phyloP scores from a whole-genome alignment of 2,113 vertebrate genomes.

The Mesitornis unicolor region DNA sequence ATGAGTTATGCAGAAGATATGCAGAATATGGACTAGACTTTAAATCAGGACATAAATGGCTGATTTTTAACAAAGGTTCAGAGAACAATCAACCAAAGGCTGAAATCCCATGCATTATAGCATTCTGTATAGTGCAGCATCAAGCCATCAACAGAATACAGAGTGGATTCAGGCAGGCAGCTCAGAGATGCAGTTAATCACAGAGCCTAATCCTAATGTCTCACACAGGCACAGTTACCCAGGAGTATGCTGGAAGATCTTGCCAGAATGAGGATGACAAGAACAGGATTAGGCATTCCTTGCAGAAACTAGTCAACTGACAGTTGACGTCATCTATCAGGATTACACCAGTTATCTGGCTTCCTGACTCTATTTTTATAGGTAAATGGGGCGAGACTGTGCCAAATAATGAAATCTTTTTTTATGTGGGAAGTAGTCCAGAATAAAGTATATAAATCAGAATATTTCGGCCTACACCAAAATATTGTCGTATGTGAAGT shows the following conservation, averaged over 20 bases:
- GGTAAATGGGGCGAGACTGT: not conserved
- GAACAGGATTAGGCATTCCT: not conserved
- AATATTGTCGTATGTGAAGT: not conserved
- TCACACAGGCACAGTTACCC: not conserved
- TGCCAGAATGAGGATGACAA: not conserved
- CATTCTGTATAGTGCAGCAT: not conserved
- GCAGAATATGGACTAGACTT: conserved; percentile 10
- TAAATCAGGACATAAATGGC: conserved; percentile 13
- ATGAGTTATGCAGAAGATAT: conserved; percentile 37
- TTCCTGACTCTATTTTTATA: not conserved
- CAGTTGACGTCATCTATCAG: not conserved
- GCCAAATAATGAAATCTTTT: not conserved
- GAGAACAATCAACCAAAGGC: not conserved
- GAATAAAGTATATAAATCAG: not conserved
- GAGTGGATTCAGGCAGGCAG: not conserved
- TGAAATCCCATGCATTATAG: not conserved
- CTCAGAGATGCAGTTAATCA: not conserved
- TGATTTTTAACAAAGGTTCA: not conserved
- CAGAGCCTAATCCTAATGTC: not conserved
- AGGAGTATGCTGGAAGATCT: not conserved
- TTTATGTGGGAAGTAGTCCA: not conserved
- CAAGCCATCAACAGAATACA: not conserved
- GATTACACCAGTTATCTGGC: not conserved
- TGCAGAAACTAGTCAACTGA: not conserved
- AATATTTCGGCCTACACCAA: not conserved